A percentile compares a stretch with the other conserved stretches of the same genome.
Evolutionary conservation across 2,797 vertebrate genomes (phyloP).

Genomic region (Sebastes vulpes): DNA sequence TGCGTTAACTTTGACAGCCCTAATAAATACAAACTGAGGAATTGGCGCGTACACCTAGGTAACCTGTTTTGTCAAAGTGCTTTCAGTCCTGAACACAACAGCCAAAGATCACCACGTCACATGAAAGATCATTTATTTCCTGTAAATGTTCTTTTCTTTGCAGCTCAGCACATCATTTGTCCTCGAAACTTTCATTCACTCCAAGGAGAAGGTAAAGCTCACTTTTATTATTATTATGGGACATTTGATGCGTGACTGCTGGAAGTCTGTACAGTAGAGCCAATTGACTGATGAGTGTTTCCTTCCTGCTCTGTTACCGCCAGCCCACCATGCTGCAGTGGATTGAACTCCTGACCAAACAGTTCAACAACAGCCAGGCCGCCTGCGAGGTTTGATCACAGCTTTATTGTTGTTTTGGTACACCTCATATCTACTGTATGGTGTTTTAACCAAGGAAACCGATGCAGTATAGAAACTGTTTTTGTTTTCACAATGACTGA

Average conservation of each 20-base stretch:
- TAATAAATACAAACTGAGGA: too few species aligned
- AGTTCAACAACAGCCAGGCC: slow-evolving; percentile 99
- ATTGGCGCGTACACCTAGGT: too few species aligned
- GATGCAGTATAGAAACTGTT: background rate
- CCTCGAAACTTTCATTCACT: slow-evolving; percentile 98
- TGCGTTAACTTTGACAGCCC: too few species aligned
- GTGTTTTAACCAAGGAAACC: background rate
- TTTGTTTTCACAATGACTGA: background rate
- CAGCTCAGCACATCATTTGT: slow-evolving; percentile 99
- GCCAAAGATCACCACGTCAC: too few species aligned
- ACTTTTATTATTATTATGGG: background rate
- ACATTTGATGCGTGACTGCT: background rate
- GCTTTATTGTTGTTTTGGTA: rapidly evolving
- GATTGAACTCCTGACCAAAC: slow-evolving; percentile 98
- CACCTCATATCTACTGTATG: rapidly evolving
- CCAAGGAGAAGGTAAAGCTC: slow-evolving; percentile 95
- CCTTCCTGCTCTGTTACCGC: background rate
- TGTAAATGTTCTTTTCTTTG: background rate
- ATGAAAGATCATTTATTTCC: background rate
- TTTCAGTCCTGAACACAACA: too few species aligned
- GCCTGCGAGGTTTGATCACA: slow-evolving; percentile 92
- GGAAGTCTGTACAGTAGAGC: rapidly evolving
- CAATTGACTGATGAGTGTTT: background rate
- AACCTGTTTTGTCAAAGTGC: too few species aligned
- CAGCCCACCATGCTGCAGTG: slow-evolving; percentile 99